phyloP scores from a whole-genome alignment of 2,888 invertebrate genomes.

The Julus scandinavius region DNA sequence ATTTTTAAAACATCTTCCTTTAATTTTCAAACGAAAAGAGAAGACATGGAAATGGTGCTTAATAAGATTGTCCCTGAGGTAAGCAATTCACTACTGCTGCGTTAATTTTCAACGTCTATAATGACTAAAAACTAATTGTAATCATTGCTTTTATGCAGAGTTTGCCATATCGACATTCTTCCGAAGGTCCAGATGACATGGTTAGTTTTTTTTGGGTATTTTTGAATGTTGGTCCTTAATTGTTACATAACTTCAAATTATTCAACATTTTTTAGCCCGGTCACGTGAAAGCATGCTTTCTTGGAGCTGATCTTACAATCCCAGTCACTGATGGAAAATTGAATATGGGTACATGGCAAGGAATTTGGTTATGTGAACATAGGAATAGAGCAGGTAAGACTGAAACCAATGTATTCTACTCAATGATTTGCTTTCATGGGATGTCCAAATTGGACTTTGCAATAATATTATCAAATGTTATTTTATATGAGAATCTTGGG shows the following conservation, averaged over 20 bases:
- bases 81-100: constrained; percentile 58
- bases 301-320: constrained; percentile 94
- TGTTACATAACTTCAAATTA: not conserved
- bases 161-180: constrained; percentile 93
- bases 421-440: not conserved
- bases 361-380: constrained; percentile 98
- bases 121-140: not conserved
- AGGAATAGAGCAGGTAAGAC: constrained; percentile 81
- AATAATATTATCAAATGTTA: too few relatives aligned
- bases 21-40: constrained; percentile 70
- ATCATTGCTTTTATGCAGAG: constrained; percentile 69
- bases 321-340: constrained; percentile 96
- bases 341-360: constrained; percentile 93
- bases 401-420: not conserved
- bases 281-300: constrained; percentile 95
- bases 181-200: constrained; percentile 99
- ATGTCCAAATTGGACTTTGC: not conserved
- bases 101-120: not conserved
- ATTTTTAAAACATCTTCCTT: constrained; percentile 46
- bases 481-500: too few relatives aligned
- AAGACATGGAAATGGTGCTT: constrained; percentile 99
- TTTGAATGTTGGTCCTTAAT: not conserved
- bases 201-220: constrained; percentile 70
- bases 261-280: constrained; percentile 79
- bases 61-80: constrained; percentile 97